A percentile compares a stretch with the other conserved stretches of the same genome.
Conservation (phyloP, 2,113 vertebrate species). For the Elaphurus davidianus region DNA sequence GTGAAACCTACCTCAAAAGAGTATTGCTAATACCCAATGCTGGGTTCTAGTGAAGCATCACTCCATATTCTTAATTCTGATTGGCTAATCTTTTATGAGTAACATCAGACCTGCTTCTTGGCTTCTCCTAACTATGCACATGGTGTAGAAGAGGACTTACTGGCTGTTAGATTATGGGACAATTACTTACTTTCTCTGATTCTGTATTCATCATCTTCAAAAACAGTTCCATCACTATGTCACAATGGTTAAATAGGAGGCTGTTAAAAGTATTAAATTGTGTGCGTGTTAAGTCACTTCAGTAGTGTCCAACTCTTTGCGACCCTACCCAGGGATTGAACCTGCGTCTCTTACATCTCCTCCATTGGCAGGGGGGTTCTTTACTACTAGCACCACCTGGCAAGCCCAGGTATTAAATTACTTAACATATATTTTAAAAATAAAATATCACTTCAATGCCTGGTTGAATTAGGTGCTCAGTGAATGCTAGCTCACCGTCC, state of each 20-base stretch:
- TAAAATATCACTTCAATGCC: neutral
- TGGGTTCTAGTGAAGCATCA: neutral
- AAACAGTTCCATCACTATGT: neutral
- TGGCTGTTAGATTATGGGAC: neutral
- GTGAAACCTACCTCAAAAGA: neutral
- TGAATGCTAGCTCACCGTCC: neutral
- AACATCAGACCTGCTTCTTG: neutral
- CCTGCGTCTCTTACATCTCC: neutral
- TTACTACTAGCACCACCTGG: neutral
- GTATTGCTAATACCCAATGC: neutral
- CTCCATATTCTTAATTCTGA: neutral
- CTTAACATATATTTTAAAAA: neutral
- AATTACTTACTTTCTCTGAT: neutral
- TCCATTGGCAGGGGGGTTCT: neutral
- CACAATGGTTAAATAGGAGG: neutral
- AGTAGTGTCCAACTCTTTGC: neutral
- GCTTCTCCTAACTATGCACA: neutral
- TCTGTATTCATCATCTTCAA: neutral
- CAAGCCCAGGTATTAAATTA: neutral
- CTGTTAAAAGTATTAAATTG: neutral
- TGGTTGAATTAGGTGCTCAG: neutral
- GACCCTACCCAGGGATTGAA: neutral
- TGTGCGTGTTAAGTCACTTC: neutral
- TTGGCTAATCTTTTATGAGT: neutral
- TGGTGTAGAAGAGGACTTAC: neutral